phyloP scores from a whole-genome alignment of 2,113 vertebrate genomes.

The Bettongia penicillata region DNA sequence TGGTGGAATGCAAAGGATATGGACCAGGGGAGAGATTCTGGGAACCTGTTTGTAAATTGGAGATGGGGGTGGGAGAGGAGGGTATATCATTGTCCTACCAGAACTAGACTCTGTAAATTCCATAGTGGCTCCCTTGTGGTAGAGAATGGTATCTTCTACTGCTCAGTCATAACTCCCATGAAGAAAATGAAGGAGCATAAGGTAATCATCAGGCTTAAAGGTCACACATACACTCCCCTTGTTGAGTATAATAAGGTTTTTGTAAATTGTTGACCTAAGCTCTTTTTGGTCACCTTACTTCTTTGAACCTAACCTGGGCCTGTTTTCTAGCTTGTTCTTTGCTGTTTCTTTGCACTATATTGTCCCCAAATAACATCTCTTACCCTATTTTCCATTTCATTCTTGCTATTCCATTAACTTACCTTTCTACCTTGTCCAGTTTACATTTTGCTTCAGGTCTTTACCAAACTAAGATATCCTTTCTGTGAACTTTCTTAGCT shows the following conservation, averaged over 20 bases:
- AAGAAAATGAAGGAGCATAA: background rate
- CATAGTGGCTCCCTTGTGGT: background rate
- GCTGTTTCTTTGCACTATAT: background rate
- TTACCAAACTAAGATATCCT: background rate
- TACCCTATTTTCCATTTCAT: background rate
- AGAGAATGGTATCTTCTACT: background rate
- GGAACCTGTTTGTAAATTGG: background rate
- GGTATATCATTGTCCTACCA: background rate
- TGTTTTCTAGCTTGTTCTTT: background rate
- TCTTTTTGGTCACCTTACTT: background rate
- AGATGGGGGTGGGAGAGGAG: accelerated
- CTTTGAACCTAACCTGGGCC: background rate
- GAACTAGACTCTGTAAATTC: background rate
- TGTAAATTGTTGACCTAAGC: background rate
- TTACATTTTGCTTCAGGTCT: background rate
- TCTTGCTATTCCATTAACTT: background rate
- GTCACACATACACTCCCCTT: background rate
- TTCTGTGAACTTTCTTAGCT: background rate
- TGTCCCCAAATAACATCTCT: background rate
- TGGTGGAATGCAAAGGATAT: background rate
- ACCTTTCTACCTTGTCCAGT: background rate
- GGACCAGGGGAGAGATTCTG: background rate
- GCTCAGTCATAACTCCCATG: background rate
- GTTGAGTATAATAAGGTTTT: background rate
- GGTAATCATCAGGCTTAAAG: background rate